phyloP scores from a whole-genome alignment of 2,113 vertebrate species.

The Ia io region DNA sequence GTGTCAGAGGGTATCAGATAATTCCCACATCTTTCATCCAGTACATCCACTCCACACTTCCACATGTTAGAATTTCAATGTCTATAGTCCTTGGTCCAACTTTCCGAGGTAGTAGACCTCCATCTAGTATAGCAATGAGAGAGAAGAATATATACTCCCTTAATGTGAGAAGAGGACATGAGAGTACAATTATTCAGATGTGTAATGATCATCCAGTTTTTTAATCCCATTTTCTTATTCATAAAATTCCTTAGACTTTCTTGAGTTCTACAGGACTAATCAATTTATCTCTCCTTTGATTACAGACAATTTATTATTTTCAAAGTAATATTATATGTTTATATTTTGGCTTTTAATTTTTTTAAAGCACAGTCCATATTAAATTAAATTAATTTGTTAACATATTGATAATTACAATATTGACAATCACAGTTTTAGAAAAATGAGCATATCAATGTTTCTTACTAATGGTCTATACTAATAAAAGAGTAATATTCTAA shows the following conservation, averaged over 20 bases:
- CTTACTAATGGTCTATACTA: background rate
- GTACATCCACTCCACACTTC: background rate
- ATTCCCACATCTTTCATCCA: background rate
- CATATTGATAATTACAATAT: background rate
- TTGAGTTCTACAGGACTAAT: background rate
- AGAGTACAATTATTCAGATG: background rate
- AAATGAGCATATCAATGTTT: background rate
- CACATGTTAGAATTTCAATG: background rate
- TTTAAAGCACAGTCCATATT: background rate
- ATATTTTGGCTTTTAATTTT: background rate
- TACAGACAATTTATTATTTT: background rate
- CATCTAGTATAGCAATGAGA: background rate
- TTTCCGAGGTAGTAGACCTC: background rate
- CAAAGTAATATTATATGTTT: background rate
- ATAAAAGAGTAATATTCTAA: no score
- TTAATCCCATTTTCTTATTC: background rate
- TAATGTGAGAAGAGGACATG: background rate
- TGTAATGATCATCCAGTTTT: no score
- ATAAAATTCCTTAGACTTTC: background rate
- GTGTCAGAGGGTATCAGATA: background rate
- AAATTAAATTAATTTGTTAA: background rate
- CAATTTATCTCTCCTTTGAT: background rate
- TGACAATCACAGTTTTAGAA: background rate
- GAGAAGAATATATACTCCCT: background rate
- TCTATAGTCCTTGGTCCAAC: background rate